Base-by-base conservation (phyloP, 2,797 vertebrate genomes). In the Agapornis canus region DNA sequence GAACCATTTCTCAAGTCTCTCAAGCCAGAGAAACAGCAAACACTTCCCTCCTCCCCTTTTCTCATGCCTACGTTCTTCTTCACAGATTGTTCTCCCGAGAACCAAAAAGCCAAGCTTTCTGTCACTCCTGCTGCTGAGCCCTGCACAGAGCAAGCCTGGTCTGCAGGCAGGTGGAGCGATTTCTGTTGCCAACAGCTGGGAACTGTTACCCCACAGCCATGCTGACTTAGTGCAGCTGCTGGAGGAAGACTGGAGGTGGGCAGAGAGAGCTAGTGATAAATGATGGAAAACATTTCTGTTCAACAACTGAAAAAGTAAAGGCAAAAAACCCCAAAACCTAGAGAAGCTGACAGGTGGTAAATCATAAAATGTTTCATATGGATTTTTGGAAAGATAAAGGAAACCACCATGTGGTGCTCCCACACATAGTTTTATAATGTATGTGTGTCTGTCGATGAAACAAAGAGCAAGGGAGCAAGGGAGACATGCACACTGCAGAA, bases 391-490 rank as follows among this genome's bases (percentile, higher is more conserved):
- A 78, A 86, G 48, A 57, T 69, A 64, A 0, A 92, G 82, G 89
- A 92, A 95, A 93, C 82, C 87, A 95, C 89, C 94, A 83, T 90
- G 92, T 91, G 92, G 82, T 78, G 47, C 80, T 93, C 94, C 96
- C 92, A 96, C 95, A 0, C 84, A 60, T 0, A 4, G 89, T 56
- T 95, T 91, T 95, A 88, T 92, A 95, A 96, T 87, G 26, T 64
- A 65, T 9, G 51, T 54, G 65, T 48, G 86, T 96, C 95, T 96
- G 15, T 88, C 85, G 9, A 65, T 60, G 85, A 76, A 87, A 26
- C 59, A 32, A 48, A 66, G 76, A 93, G 86, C 88, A 70, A 87
- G 54, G 70, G 82, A 92, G 86, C 88, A 70, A 85, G 29, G 35
- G 73, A 91, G 86, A 39, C 56, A 69, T 51, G 51, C 7, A 6